Base-by-base conservation (phyloP, 2,113 vertebrate genomes). In the Mesembrinibis cayennensis region DNA sequence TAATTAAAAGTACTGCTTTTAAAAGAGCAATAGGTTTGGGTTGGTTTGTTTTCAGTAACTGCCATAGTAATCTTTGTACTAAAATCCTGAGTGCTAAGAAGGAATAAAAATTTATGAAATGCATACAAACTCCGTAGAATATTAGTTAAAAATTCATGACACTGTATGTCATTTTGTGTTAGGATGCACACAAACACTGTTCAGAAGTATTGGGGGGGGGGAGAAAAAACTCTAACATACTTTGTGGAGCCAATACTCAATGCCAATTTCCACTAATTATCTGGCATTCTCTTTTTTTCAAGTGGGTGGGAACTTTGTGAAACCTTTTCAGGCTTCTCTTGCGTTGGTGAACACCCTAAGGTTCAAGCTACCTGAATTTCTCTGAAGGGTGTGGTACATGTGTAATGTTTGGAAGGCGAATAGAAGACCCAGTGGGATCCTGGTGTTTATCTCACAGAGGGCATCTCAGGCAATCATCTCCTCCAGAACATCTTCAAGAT, bases 1-100 rank as follows among this genome's bases (percentile, higher is more conserved):
- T 98, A 97, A 98, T 98, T 98, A 98, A 96, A 98, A 96, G 76
- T 90, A 90, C 83, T 94, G 84, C 95, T 98, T 98, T 98, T 97
- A 97, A 97, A 97, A 97, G 93, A 96, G 90, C 80, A 95, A 72
- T 95, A 97, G 96, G 32, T 44, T 91, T 77, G 6, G 25, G 29
- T 9, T 69, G 77, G 8, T n/a, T 76, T 50, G 87, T 89, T 96
- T 97, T 93, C 58, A 87, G 89, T 78, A 96, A 91, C 86, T 95
- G 87, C 91, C 59, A 70, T 95, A 76, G 90, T 92, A 93, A 96
- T 87, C 85, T 95, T 92, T 34, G 13, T 87, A 65, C 91, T 96
- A 95, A 97, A 97, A 92, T 71, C 66, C 59, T 34, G 87, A 96
- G 92, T 82, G 74, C 85, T 95, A 83, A 97, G 72, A 96, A 95